These are phyloP conservation scores for Acanthisitta chloris DNA, from an alignment of 2,113 vertebrate species.

Conservation along the genomic window DNA sequence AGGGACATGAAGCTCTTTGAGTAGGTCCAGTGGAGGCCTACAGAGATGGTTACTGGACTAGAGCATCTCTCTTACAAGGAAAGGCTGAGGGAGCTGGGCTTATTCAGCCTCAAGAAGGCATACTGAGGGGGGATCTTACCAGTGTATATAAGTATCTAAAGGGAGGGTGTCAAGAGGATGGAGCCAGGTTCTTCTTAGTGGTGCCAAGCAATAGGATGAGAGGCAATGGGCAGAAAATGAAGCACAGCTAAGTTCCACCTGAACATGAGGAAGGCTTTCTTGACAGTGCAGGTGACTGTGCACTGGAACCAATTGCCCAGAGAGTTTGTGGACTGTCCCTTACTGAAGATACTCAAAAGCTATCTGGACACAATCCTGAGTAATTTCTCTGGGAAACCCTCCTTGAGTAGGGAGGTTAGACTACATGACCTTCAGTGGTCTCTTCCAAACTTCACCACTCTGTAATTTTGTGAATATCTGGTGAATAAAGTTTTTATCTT, in stretches of 20 bases:
- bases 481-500: neutral
- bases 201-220: neutral
- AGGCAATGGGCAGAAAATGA: neutral
- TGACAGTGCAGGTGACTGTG: neutral
- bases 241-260: accelerated
- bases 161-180: neutral
- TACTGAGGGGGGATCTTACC: accelerated
- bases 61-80: neutral
- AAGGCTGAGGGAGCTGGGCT: neutral
- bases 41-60: neutral
- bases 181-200: neutral
- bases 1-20: neutral
- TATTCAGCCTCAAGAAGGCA: neutral
- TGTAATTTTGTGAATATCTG: neutral
- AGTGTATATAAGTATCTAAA: neutral
- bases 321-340: neutral
- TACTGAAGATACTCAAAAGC: neutral
- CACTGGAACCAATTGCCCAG: neutral
- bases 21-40: neutral
- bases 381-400: neutral
- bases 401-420: neutral
- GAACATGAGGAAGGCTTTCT: neutral
- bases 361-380: neutral
- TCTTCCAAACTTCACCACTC: neutral
- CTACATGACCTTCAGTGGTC: neutral